phyloP scores from a whole-genome alignment of 2,888 invertebrate species.

The Osmoderma eremita region DNA sequence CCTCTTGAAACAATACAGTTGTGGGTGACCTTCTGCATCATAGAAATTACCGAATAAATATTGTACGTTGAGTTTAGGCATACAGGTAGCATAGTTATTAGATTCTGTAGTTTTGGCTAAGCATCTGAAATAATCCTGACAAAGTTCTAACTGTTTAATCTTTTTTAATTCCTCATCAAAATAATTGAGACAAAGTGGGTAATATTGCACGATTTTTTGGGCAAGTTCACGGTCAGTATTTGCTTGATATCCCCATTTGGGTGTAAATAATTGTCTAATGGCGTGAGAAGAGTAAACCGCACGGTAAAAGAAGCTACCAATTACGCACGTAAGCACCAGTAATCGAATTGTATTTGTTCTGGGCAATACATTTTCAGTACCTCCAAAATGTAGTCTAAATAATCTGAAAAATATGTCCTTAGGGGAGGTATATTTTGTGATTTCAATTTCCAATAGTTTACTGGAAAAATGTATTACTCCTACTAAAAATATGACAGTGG shows the following conservation, averaged over 20 bases:
- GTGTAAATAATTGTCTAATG: conserved; percentile 52
- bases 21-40: conserved; percentile 47
- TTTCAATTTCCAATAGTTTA: conserved; percentile 7
- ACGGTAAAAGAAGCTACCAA: conserved; percentile 52
- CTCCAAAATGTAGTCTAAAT: conserved; percentile 49
- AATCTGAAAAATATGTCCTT: neutral
- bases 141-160: conserved; percentile 41
- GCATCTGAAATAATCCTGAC: conserved; percentile 50
- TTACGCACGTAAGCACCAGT: conserved; percentile 50
- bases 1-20: conserved; percentile 52
- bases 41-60: conserved; percentile 52
- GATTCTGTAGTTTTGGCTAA: conserved; percentile 48
- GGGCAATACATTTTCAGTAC: conserved; percentile 49
- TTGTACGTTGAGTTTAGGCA: conserved; percentile 53
- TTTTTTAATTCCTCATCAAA: conserved; percentile 45
- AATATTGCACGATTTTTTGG: conserved; percentile 51
- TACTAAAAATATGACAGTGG: too few relatives aligned
- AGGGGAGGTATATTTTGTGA: neutral
- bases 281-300: conserved; percentile 53
- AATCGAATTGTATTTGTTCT: conserved; percentile 47
- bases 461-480: neutral
- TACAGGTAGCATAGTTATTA: conserved; percentile 52
- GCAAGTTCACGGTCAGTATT: conserved; percentile 50
- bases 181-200: conserved; percentile 48
- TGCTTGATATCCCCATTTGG: conserved; percentile 52